Base-by-base conservation (phyloP, 2,797 vertebrate species). In the Furcifer pardalis region DNA sequence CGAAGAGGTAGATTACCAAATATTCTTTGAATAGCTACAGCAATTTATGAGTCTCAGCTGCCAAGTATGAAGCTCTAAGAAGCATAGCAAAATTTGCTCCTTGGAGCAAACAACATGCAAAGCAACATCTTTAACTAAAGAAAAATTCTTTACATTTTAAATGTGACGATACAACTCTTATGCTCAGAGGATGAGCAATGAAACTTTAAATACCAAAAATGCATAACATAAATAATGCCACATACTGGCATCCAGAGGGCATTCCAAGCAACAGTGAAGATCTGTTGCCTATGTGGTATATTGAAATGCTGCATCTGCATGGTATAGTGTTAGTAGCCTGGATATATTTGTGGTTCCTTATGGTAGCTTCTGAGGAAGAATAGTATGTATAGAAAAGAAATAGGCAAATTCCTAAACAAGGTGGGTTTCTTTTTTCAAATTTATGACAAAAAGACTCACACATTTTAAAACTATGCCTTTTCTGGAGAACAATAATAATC, bases 81-180 rank as follows among this genome's bases (percentile, higher is more conserved):
- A 77, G 86, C 81, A 68, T 27, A 86, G 32, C 1, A 30, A 59
- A 86, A 60, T 78, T 86, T 40, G 9, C 8, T 12, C 89, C 49
- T 79, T 85, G 17, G 25, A 88, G 1, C 62, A 81, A 30, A 23
- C 52, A 68, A 42, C n/a, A 65, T 82, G 83, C 46, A 90, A 90
- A 91, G 78, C 60, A 79, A 0, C n/a, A 75, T 49, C 7, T 87
- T 82, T 79, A 88, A 25, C 3, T 86, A 68, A 90, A 88, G 83
- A 44, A 84, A 56, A 89, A 86, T 0, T 6, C 83, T 90, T 81
- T 60, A 79, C 5, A 83, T 88, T 92, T 88, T 32, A 85, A 74
- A 60, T 75, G 23, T 65, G 76, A 9, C 13, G 82, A 80, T n/a
- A 65, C 0, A 1, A 62, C 0, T 66, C 66, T 8, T 90, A 86